Evolutionary conservation across 2,113 vertebrate species (phyloP).

Genomic region (Oncorhynchus masou): DNA sequence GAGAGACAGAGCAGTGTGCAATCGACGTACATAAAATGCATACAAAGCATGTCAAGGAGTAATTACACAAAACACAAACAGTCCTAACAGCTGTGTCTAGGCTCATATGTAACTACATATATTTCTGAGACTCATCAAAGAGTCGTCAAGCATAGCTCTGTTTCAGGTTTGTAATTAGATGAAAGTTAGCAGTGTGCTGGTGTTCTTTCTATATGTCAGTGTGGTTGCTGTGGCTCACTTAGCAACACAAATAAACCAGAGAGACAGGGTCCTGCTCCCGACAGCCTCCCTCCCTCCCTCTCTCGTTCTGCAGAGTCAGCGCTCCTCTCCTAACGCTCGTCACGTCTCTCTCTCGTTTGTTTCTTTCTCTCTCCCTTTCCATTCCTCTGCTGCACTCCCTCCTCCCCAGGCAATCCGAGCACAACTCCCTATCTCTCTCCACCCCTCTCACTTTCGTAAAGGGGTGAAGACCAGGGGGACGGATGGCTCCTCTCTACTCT

Average conservation of each 20-base stretch:
- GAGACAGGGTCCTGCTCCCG: constrained; percentile 54
- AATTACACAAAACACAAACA: too few species aligned
- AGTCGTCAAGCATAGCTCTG: not conserved
- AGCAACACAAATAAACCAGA: constrained; percentile 4
- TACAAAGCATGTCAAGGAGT: too few species aligned
- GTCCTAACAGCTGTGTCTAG: too few species aligned
- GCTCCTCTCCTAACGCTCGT: constrained; percentile 5
- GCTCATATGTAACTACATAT: not conserved
- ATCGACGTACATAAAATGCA: not conserved
- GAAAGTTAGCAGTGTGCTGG: not conserved
- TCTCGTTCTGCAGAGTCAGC: constrained; percentile 29
- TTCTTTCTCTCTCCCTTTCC: not conserved
- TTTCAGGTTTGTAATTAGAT: not conserved
- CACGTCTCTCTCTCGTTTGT: too few species aligned
- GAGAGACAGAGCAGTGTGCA: too few species aligned
- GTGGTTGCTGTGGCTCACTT: not conserved
- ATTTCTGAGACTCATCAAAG: not conserved
- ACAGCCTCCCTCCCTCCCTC: constrained; percentile 33
- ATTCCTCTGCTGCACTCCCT: not conserved
- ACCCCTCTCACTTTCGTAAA: constrained; percentile 23
- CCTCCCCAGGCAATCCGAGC: not conserved
- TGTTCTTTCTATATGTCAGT: not conserved
- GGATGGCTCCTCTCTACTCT: constrained; percentile 31
- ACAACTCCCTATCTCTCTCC: constrained; percentile 15
- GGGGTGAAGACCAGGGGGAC: constrained; percentile 28